Evolutionary conservation across 1,140 invertebrate species (phyloP).

Genomic region (Plodia interpunctella): DNA sequence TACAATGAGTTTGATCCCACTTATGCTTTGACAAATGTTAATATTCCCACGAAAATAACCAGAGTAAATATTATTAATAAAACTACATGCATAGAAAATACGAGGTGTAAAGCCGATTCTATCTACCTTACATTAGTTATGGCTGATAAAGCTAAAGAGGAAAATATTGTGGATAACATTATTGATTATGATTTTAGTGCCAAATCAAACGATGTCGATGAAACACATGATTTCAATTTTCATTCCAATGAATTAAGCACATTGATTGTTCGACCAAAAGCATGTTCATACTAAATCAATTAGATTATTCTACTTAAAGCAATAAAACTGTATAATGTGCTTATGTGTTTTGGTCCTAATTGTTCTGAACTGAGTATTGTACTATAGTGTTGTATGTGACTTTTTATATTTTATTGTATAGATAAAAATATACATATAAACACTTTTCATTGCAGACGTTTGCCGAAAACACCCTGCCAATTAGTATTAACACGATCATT

Average conservation of each 20-base stretch:
- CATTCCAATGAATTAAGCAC: background rate
- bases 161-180: conserved; percentile 13
- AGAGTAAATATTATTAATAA: background rate
- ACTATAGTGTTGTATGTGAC: conserved; percentile 21
- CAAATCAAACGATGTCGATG: background rate
- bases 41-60: background rate
- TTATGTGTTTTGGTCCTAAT: conserved; percentile 15
- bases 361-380: conserved; percentile 15
- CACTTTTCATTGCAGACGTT: conserved; percentile 59
- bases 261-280: background rate
- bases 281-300: background rate
- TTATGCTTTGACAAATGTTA: background rate
- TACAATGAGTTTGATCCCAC: background rate
- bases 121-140: background rate
- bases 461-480: conserved; percentile 37
- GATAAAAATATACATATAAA: conserved; percentile 25
- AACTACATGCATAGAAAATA: conserved; percentile 5
- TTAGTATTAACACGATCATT: conserved; percentile 23
- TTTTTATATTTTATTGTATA: conserved; percentile 30
- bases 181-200: background rate
- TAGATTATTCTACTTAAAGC: conserved; percentile 37
- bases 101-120: conserved; percentile 1
- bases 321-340: conserved; percentile 32
- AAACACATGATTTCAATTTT: conserved; percentile 14
- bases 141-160: conserved; percentile 8